A percentile compares a stretch with the other conserved stretches of the same genome.
phyloP scores from a whole-genome alignment of 2,113 vertebrate species.

The Cyanoramphus novaezelandiae region DNA sequence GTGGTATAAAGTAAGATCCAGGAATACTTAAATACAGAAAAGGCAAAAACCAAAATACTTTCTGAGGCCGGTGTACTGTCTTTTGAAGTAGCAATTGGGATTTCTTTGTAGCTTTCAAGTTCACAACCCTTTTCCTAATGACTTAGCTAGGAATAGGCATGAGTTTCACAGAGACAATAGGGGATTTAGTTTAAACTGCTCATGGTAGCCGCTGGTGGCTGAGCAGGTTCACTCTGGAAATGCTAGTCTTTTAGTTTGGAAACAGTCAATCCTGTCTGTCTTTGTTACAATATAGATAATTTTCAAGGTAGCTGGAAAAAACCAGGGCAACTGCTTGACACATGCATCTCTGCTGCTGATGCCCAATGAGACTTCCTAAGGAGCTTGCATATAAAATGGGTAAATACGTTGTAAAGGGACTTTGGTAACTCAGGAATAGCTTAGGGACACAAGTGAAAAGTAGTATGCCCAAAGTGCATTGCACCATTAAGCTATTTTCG shows the following conservation, averaged over 20 bases:
- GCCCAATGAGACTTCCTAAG: background rate
- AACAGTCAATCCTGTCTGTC: accelerated
- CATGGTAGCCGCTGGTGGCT: background rate
- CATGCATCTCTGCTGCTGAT: accelerated
- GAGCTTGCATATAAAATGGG: background rate
- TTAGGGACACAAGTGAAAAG: background rate
- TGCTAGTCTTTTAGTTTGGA: background rate
- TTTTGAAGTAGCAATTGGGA: background rate
- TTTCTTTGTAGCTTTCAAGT: background rate
- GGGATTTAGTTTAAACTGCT: background rate
- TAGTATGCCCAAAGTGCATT: background rate
- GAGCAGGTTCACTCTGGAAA: background rate
- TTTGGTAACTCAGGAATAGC: background rate
- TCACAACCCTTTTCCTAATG: background rate
- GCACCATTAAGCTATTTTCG: background rate
- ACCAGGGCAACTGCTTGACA: accelerated
- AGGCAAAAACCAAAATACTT: background rate
- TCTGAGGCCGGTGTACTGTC: background rate
- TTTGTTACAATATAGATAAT: background rate
- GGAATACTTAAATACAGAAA: background rate
- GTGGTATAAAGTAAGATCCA: background rate
- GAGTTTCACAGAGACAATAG: background rate
- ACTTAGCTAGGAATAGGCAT: background rate
- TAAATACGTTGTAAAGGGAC: background rate
- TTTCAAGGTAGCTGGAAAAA: accelerated